Percentiles rank a stretch among this genome's conserved stretches.
These are phyloP conservation scores for Tubulanus polymorphus DNA, from an alignment of 2,888 invertebrate species.

Conservation along the genomic window DNA sequence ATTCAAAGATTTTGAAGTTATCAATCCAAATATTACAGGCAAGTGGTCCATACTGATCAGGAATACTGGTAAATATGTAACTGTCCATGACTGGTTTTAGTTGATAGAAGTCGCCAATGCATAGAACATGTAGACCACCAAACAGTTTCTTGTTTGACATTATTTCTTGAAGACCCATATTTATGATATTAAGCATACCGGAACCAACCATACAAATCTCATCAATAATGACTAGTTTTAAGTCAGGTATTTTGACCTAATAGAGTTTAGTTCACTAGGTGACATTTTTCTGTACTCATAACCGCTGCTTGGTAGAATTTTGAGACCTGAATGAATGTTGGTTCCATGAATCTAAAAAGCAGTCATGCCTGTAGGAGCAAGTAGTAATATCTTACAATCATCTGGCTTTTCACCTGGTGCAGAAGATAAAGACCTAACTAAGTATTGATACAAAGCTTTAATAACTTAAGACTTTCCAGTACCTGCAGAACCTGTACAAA, in stretches of 20 bases:
- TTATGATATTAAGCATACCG: neutral
- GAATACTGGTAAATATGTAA: neutral
- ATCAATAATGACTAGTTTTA: slow-evolving; percentile 1
- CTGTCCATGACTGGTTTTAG: neutral
- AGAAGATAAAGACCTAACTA: neutral
- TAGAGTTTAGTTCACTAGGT: neutral
- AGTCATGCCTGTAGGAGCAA: neutral
- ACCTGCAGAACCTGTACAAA: neutral
- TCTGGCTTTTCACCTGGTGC: neutral
- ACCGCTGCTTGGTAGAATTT: neutral
- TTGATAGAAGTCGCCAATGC: neutral
- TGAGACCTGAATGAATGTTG: neutral
- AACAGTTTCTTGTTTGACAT: neutral
- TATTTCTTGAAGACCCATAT: neutral
- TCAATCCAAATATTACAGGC: neutral
- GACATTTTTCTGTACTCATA: too few species aligned
- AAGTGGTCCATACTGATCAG: neutral
- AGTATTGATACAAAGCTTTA: neutral
- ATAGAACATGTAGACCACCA: neutral
- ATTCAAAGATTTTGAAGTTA: neutral
- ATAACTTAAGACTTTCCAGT: neutral
- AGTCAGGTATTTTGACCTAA: neutral
- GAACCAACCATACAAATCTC: neutral
- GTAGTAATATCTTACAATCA: neutral
- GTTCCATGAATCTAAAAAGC: neutral